These are phyloP conservation scores for Lophotriccus pileatus DNA, from an alignment of 2,797 vertebrate genomes.

Conservation along the genomic window DNA sequence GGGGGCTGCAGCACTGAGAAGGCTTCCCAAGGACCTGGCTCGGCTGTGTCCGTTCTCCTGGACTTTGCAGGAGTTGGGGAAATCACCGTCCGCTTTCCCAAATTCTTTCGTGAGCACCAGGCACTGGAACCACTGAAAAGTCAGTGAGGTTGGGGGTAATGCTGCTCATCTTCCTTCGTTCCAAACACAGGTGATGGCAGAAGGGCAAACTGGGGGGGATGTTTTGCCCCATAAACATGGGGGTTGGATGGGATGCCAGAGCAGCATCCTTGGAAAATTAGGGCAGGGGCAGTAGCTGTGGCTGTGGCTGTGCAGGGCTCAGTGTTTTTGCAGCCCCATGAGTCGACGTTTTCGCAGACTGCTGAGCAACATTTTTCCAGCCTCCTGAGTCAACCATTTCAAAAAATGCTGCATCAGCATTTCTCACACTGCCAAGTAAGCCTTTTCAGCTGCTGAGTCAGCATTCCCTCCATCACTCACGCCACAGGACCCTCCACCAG, in stretches of 20 bases:
- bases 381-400: not conserved
- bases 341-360: not conserved
- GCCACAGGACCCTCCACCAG: not conserved
- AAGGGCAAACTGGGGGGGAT: not conserved
- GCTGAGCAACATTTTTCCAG: not conserved
- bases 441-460: not conserved
- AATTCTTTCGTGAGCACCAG: not conserved
- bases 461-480: not conserved
- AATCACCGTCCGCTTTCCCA: not conserved
- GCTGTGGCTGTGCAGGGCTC: fast-evolving
- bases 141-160: not conserved
- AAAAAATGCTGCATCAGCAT: not conserved
- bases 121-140: not conserved
- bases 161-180: not conserved
- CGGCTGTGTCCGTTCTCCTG: fast-evolving
- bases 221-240: not conserved
- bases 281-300: not conserved
- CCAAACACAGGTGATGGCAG: too few relatives aligned
- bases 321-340: not conserved
- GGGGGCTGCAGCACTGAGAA: not conserved
- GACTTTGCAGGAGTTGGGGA: not conserved
- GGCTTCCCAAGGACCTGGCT: not conserved
- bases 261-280: not conserved
- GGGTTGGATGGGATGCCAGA: fast-evolving
- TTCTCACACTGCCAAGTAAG: not conserved